Evolutionary conservation across 1,140 invertebrate genomes (phyloP), one percentile per base, ranked within the genome.

Genomic region (Drosophila lacertosa): DNA sequence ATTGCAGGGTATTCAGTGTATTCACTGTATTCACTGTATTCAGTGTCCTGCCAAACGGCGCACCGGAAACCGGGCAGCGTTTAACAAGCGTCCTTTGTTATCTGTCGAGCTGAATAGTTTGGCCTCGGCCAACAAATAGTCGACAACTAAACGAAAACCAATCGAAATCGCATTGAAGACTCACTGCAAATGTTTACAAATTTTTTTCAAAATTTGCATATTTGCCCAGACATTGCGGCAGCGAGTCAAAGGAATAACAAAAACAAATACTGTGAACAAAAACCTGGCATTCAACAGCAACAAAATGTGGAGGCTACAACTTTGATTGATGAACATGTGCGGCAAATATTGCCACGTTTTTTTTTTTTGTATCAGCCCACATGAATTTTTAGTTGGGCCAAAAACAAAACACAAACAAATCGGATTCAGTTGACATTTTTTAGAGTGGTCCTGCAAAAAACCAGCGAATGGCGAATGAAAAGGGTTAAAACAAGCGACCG

Each of bases 281-380:
- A 58, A 45, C 22, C 40, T 24, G 29, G 6, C 13, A 24, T 51
- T 59, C 62, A 67, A 63, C 45, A 66, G 67, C 29, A 54, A 40
- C 29, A 70, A 57, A 57, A 70, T 20, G 35, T 29, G 42, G 11
- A 50, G 53, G 48, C 66, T 71, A 88, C 62, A 66, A 66, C 74
- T 88, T 88, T 86, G 81, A 86, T 86, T 86, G 82, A 86, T 86
- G 81, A 86, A 81, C 82, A 88, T 86, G 76, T 86, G 82, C 59
- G 48, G 50, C 76, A 48, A 53, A 59, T 76, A 76, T 76, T 63
- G 55, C 44, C 44, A 39, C 20, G 59, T 55, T 13, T 48, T 54
- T 74, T 53, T 47, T 20, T 57, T 50, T 22, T 45, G 45, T 74
- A 67, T 72, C 47, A 35, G n/a, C 10, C 47, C 37, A 18, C 55